These are phyloP conservation scores for Stramonita haemastoma DNA, from an alignment of 2,888 invertebrate species.

Conservation along the genomic window DNA sequence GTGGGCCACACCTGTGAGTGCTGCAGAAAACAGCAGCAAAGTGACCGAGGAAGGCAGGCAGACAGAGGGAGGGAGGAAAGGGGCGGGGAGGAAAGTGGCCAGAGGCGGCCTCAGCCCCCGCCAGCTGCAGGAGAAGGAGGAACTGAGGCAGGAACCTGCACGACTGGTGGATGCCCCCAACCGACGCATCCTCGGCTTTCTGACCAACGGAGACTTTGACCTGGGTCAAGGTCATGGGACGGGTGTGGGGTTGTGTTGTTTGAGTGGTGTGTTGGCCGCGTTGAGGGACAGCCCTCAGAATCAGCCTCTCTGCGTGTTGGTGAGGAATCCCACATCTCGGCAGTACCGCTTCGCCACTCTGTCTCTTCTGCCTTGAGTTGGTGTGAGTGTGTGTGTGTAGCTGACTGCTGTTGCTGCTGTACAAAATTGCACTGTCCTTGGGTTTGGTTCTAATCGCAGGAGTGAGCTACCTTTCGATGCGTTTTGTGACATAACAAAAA, in stretches of 20 bases:
- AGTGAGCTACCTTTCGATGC: too few species aligned
- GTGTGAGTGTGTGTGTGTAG: not conserved
- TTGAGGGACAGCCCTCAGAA: constrained; percentile 39
- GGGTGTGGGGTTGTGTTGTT: constrained; percentile 86
- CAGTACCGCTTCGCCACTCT: constrained; percentile 69
- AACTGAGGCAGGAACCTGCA: constrained; percentile 33
- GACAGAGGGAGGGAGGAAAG: not conserved
- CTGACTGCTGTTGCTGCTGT: too few species aligned
- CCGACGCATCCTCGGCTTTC: constrained; percentile 86
- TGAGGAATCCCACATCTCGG: constrained; percentile 61
- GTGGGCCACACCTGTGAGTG: not conserved
- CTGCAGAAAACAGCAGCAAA: not conserved
- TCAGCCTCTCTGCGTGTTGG: constrained; percentile 52
- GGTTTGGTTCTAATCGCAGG: too few species aligned
- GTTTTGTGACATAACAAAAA: too few species aligned
- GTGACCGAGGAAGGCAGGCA: not conserved
- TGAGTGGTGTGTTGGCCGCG: constrained; percentile 78
- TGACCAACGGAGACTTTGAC: constrained; percentile 85
- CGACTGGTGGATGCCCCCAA: constrained; percentile 79
- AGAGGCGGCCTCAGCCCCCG: not conserved
- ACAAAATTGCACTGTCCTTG: too few species aligned
- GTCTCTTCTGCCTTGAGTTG: constrained; percentile 44
- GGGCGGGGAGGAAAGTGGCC: not conserved
- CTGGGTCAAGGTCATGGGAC: constrained; percentile 84
- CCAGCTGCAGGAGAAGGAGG: constrained; percentile 26